phyloP scores from a whole-genome alignment of 2,888 invertebrate genomes.

The Entomobrya multifasciata region DNA sequence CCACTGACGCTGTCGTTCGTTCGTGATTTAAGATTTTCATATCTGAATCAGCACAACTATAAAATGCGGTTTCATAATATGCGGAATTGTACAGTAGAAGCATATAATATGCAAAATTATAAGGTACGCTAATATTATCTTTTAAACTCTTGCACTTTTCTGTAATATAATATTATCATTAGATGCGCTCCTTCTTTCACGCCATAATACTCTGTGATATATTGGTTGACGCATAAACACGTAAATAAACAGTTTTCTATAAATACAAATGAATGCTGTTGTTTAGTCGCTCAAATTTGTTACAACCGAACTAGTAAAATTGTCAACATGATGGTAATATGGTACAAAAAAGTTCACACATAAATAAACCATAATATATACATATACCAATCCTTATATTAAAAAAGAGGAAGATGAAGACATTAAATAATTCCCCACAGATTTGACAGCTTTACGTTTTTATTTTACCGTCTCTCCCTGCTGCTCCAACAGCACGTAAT shows the following conservation, averaged over 20 bases:
- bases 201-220: slow-evolving; percentile 18
- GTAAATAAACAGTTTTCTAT: slow-evolving; percentile 14
- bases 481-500: not conserved
- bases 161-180: too few species aligned
- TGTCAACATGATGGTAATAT: slow-evolving; percentile 15
- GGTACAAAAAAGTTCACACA: not conserved
- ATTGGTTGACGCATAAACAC: slow-evolving; percentile 50
- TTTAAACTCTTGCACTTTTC: too few species aligned
- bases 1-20: not conserved
- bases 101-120: too few species aligned
- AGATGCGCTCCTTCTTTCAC: not conserved
- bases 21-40: not conserved
- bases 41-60: not conserved
- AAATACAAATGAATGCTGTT: not conserved
- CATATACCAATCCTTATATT: not conserved
- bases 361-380: not conserved
- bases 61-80: not conserved
- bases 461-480: not conserved
- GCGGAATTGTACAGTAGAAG: too few species aligned
- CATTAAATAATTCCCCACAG: slow-evolving; percentile 64
- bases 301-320: not conserved
- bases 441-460: slow-evolving; percentile 50
- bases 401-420: slow-evolving; percentile 55
- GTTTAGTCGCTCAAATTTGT: not conserved
- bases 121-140: too few species aligned